These are phyloP conservation scores for Potamarius usumacintae DNA, from an alignment of 2,113 vertebrate species.

Conservation along the genomic window DNA sequence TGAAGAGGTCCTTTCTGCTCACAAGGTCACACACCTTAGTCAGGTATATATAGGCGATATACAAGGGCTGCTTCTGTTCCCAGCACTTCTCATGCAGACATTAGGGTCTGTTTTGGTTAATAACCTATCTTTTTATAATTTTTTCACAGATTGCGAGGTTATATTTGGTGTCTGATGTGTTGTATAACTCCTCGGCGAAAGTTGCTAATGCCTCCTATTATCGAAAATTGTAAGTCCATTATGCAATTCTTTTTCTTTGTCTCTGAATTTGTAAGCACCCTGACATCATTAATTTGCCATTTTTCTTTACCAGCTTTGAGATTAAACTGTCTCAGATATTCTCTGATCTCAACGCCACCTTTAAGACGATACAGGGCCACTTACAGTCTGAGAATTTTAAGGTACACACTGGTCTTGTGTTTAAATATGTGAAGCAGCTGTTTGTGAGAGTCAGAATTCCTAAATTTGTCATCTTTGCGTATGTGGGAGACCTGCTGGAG, in stretches of 20 bases:
- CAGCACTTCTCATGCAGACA: no score
- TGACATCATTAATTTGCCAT: conserved; percentile 37
- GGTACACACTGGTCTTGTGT: conserved; percentile 74
- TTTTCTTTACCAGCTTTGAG: conserved; percentile 89
- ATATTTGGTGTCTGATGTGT: conserved; percentile 96
- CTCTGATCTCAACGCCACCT: conserved; percentile 94
- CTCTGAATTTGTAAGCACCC: not conserved
- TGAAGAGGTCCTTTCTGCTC: no score
- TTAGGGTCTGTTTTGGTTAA: not conserved
- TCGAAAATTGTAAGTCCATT: conserved; percentile 93
- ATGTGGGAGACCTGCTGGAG: not conserved
- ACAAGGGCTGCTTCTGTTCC: no score
- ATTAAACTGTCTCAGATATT: conserved; percentile 96
- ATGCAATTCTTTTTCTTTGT: not conserved
- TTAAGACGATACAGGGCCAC: conserved; percentile 97
- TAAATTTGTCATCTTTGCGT: not conserved
- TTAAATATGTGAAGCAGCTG: not conserved
- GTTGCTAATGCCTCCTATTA: conserved; percentile 98
- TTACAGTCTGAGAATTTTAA: conserved; percentile 98
- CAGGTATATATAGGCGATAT: no score
- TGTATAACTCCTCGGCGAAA: conserved; percentile 99
- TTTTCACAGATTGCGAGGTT: conserved; percentile 88
- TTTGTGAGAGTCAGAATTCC: not conserved
- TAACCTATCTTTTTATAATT: not conserved
- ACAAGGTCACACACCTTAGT: no score